Evolutionary conservation across 2,113 vertebrate species (phyloP), one percentile per base, ranked within the genome.

Genomic region (Dipodomys stephensi): DNA sequence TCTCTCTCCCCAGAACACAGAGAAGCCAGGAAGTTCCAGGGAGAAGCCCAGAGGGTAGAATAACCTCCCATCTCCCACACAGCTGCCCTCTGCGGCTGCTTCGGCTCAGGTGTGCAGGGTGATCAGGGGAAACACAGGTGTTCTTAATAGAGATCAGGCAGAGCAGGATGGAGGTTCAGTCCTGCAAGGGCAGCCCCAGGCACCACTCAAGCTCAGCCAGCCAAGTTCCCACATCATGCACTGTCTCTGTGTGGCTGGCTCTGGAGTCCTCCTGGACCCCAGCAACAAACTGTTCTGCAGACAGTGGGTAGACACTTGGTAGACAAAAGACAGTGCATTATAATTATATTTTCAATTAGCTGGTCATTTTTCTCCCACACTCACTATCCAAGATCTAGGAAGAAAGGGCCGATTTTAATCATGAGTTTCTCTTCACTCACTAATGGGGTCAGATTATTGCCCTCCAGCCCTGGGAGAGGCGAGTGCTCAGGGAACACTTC

Each of bases 331-430:
- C 82, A 82, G 57, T 49, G 68, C 87, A 86, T 91, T 91, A 87
- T 79, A 94, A 90, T 90, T 81, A 77, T 46, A 62, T 92, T 93
- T 96, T 88, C 96, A 96, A 95, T 97, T 96, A 95, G 90, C 90
- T 3, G 0, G 35, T 88, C 79, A 11, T 46, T 95, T 84, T 90
- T 67, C 93, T 78, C 87, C 79, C 20, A 32, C 74, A 82, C 85
- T 93, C 3, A 12, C 88, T 78, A 46, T 88, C 72, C 82, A 30
- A 93, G 88, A 95, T 83, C 64, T 93, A 91, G 89, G 73, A 94
- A 95, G 88, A 90, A 89, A 93, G 57, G 77, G 72, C 44, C 4
- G 4, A 25, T 77, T 94, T 92, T 76, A 82, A 71, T 44, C 91
- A 87, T 2, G 67, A 91, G 93, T 53, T 89, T 83, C 60, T 46